Conservation (phyloP, 2,113 vertebrate species). For the Campylomormyrus tamandua region DNA sequence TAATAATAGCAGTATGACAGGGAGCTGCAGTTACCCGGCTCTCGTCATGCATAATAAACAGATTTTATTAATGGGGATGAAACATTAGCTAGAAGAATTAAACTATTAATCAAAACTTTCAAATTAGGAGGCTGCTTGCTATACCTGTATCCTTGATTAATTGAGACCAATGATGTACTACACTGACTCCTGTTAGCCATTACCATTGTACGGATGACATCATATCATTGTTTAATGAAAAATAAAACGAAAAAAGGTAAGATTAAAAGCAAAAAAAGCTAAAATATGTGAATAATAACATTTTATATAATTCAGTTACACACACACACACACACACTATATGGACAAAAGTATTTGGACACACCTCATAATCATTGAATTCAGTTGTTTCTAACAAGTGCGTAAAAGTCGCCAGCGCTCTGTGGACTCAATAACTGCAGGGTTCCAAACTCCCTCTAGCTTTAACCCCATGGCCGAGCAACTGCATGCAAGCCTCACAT, state of each 20-base stretch:
- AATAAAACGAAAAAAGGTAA: not conserved
- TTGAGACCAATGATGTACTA: not conserved
- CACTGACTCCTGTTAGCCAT: not conserved
- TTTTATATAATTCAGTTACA: not conserved
- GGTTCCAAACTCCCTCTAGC: not conserved
- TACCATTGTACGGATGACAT: not conserved
- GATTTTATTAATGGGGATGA: not conserved
- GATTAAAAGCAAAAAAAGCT: not conserved
- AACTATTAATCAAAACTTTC: not conserved
- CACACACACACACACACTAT: not conserved
- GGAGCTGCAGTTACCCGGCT: not conserved
- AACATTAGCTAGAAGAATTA: not conserved
- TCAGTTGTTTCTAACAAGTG: not conserved
- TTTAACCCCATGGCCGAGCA: not conserved
- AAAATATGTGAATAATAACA: not conserved
- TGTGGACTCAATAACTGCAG: not conserved
- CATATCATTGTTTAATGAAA: not conserved
- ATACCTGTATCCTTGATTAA: not conserved
- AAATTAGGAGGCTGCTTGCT: not conserved
- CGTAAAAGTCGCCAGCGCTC: not conserved
- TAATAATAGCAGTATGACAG: not conserved
- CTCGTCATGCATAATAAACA: conserved; percentile 4
- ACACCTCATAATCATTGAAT: not conserved
- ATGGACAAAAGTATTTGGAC: not conserved
- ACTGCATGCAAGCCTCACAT: not conserved